Percentiles rank a stretch among this genome's conserved stretches.
These are phyloP conservation scores for Artibeus lituratus DNA, from an alignment of 2,797 vertebrate genomes.

Conservation along the genomic window DNA sequence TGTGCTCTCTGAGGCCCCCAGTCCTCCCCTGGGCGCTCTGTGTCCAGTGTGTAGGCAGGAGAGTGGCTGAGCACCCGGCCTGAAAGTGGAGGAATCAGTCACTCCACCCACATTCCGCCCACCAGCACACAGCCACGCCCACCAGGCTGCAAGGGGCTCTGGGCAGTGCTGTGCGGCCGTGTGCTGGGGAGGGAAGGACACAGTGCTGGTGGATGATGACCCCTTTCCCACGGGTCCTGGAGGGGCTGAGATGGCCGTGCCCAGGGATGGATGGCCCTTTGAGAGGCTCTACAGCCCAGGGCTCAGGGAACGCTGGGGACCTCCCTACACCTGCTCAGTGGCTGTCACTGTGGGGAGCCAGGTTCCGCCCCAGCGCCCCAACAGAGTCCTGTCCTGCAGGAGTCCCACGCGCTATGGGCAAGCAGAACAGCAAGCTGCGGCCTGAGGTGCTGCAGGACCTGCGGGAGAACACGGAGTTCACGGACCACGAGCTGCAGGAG, in stretches of 20 bases:
- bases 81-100: fast-evolving
- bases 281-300: background rate
- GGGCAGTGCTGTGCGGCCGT: background rate
- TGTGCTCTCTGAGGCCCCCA: background rate
- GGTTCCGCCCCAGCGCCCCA: background rate
- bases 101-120: background rate
- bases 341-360: background rate
- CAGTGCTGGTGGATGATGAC: background rate
- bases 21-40: background rate
- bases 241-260: background rate
- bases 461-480: slow-evolving; percentile 91
- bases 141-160: background rate
- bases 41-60: background rate
- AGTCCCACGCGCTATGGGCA: slow-evolving; percentile 83
- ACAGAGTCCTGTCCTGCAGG: slow-evolving; percentile 62
- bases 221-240: background rate
- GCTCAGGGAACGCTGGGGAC: fast-evolving
- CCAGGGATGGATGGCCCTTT: background rate
- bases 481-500: slow-evolving; percentile 91
- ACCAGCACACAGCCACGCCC: background rate
- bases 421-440: slow-evolving; percentile 91
- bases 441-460: slow-evolving; percentile 91
- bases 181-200: background rate
- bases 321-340: fast-evolving
- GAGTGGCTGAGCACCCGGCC: background rate